phyloP scores from a whole-genome alignment of 2,113 vertebrate species.

The Heterocephalus glaber region DNA sequence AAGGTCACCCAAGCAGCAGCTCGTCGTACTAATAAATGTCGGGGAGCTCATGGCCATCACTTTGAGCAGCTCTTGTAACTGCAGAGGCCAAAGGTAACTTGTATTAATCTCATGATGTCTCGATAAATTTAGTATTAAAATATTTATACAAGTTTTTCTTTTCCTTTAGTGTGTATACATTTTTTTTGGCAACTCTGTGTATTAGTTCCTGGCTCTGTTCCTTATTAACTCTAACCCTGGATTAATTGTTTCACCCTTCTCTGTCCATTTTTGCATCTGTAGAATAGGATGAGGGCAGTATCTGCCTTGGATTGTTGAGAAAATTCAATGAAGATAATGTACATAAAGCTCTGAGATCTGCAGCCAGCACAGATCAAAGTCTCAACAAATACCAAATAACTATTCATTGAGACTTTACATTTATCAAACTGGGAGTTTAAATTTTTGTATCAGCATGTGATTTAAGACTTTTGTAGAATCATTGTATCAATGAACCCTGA shows the following conservation, averaged over 20 bases:
- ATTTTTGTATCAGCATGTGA: background rate
- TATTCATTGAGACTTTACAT: slow-evolving; percentile 10
- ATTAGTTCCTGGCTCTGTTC: background rate
- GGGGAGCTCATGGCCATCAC: background rate
- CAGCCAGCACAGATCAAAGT: background rate
- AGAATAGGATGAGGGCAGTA: background rate
- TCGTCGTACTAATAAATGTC: background rate
- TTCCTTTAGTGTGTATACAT: background rate
- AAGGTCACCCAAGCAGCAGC: background rate
- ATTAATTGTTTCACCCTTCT: background rate
- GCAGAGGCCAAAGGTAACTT: background rate
- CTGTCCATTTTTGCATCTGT: background rate
- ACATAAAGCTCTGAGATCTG: background rate
- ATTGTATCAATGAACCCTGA: background rate
- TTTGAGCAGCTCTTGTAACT: background rate
- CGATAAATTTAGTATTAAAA: background rate
- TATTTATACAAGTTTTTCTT: background rate
- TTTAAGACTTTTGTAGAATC: background rate
- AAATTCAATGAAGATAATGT: background rate
- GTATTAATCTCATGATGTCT: background rate
- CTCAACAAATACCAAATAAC: background rate
- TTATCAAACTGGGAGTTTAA: background rate
- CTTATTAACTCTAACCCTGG: background rate
- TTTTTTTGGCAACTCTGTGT: background rate
- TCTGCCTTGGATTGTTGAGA: background rate